Base-by-base conservation (phyloP, 1,140 invertebrate genomes). In the Mamestra configurata region DNA sequence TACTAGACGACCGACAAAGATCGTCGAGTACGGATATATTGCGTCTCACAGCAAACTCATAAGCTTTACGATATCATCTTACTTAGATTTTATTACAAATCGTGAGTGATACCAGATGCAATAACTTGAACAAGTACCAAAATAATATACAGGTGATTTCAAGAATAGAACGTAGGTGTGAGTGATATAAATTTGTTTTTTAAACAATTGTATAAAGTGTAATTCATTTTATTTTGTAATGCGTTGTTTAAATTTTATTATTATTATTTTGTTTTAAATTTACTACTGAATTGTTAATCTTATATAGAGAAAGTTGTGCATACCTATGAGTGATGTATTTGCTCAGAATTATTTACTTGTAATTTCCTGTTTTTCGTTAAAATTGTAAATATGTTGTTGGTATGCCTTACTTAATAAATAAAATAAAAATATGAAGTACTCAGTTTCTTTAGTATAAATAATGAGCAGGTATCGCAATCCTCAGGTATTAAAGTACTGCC, bases 41-140 rank as follows among this genome's bases (percentile, higher is more conserved):
- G 80, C 78, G 77, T 82, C 64, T 40, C 77, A 82, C 81, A 79
- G 78, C 68, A 81, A 85, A 85, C 84, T 85, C 85, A 84, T 86
- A 88, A 87, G 82, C 77, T 84, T 86, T 85, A 87, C 80, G 80
- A 82, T 79, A 83, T 83, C 75, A 72, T 82, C 76, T 85, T 86
- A 84, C 79, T 83, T 83, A 83, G 78, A 83, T 83, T 86, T 83
- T 86, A 86, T 84, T 86, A 79, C 81, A 86, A 81, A 86, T 78
- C 77, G 51, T 72, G 80, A 72, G 72, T 76, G 66, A 51, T 53
- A 80, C 79, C 72, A 64, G 78, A 81, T 80, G 82, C 82, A 84
- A 83, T 81, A 84, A 75, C 35, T 66, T 22, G 73, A 72, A 81
- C 59, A 78, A 70, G 73, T 79, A 31, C 64, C 61, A 68, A 53